Evolutionary conservation across 1,140 invertebrate genomes (phyloP), one percentile per base, ranked within the genome.

Genomic region (Prorops nasuta): DNA sequence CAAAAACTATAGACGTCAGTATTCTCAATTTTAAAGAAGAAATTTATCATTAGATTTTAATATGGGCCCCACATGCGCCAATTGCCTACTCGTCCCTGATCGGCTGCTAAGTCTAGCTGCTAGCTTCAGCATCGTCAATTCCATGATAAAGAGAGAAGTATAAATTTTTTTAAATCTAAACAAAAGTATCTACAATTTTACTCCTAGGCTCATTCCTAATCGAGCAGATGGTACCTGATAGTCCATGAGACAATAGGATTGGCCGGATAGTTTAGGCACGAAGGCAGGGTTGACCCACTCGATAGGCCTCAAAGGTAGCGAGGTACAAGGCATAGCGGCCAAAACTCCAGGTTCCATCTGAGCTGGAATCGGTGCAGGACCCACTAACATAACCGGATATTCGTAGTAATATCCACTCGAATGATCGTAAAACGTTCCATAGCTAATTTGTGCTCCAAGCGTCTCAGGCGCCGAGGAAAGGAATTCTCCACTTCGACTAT

Each of bases 261-360:
- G 64, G 14, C 60, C 63, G 32, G 62, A 55, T 42, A 71, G 43
- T 61, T 75, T 71, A 38, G 73, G 72, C 54, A 75, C 67, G 39
- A 67, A 78, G 9, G 68, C 65, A 44, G 77, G 76, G 59, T 79
- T 78, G 49, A 79, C 65, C 78, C 79, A 80, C 15, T 80, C 74
- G 10, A 80, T 69, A 28, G 79, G 69, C 48, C 78, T 69, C 10
- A 80, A 50, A 28, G 79, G 77, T 2, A 79, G 73, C 15, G 77
- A 71, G 2, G 60, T 69, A 44, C 74, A 79, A 0, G 77, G 69
- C 54, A 79, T 65, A 15, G 77, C 64, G 1, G 77, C 67, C 46
- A 78, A 17, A 15, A 78, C 58, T 37, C 68, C 67, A 1, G 71
- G 64, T 15, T 60, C 69, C 35, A 69, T 51, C 44, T 66, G 66